phyloP scores from a whole-genome alignment of 2,113 vertebrate genomes.

The Octodon degus region DNA sequence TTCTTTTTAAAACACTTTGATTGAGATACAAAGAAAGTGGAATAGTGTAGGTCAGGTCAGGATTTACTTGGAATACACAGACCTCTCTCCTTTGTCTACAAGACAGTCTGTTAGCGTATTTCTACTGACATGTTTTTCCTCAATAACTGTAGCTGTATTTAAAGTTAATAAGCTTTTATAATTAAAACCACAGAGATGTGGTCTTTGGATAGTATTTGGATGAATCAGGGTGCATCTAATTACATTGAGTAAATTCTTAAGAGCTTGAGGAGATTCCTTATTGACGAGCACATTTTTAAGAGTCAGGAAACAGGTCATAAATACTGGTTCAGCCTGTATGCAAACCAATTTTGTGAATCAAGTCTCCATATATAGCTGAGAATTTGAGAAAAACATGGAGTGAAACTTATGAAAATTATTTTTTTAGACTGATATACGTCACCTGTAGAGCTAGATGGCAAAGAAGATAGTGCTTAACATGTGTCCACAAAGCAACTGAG shows the following conservation, averaged over 20 bases:
- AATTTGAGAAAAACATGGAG: constrained; percentile 57
- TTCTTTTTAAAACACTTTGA: constrained; percentile 68
- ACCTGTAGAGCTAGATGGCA: constrained; percentile 13
- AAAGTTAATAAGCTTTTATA: constrained; percentile 88
- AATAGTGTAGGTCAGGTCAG: constrained; percentile 78
- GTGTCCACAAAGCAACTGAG: not conserved
- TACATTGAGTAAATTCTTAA: constrained; percentile 83
- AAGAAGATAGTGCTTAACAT: not conserved
- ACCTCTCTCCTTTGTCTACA: constrained; percentile 80
- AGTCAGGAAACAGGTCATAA: constrained; percentile 66
- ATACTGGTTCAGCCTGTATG: constrained; percentile 69
- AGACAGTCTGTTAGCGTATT: constrained; percentile 80
- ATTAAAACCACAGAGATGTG: constrained; percentile 87
- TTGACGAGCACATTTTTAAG: constrained; percentile 78
- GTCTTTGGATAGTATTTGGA: constrained; percentile 86
- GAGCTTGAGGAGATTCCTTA: constrained; percentile 75
- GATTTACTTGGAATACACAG: constrained; percentile 79
- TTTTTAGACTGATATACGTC: not conserved
- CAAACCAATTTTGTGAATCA: constrained; percentile 77
- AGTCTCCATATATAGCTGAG: constrained; percentile 50
- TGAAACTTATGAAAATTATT: not conserved
- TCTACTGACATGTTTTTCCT: constrained; percentile 80
- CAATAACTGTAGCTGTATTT: constrained; percentile 83
- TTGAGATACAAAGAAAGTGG: constrained; percentile 73
- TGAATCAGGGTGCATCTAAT: constrained; percentile 84